Evolutionary conservation across 2,113 vertebrate genomes (phyloP).

Genomic region (Calyptomena viridis): DNA sequence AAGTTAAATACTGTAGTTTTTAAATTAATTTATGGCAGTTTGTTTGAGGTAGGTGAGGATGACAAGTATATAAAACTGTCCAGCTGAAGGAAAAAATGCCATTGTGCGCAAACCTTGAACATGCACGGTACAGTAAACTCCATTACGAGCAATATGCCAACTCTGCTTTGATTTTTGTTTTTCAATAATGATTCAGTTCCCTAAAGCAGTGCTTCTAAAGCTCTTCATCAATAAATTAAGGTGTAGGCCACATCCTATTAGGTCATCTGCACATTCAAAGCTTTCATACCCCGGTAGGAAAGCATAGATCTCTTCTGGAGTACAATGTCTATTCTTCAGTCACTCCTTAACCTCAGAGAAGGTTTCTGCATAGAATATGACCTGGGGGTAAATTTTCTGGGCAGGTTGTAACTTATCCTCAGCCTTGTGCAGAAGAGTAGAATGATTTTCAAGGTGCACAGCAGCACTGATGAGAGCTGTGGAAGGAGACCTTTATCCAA

Average conservation of each 20-base stretch:
- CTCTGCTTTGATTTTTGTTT: background rate
- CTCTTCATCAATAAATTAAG: background rate
- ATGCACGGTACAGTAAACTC: background rate
- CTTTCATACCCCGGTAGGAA: background rate
- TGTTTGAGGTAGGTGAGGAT: background rate
- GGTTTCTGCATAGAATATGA: background rate
- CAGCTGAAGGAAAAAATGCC: background rate
- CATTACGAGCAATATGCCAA: background rate
- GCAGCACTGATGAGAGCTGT: background rate
- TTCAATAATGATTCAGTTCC: background rate
- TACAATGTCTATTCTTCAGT: background rate
- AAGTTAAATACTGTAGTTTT: background rate
- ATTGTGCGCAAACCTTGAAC: background rate
- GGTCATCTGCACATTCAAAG: background rate
- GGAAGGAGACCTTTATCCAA: background rate
- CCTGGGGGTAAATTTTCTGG: background rate
- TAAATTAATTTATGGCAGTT: background rate
- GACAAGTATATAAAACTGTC: background rate
- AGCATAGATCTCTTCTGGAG: background rate
- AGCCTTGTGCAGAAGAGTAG: background rate
- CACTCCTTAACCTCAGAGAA: background rate
- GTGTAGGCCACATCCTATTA: background rate
- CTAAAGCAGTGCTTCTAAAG: background rate
- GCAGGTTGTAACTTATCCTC: background rate
- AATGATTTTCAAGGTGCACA: background rate